Evolutionary conservation across 2,113 vertebrate genomes (phyloP), one percentile per base, ranked within the genome.

Genomic region (Corythoichthys intestinalis): DNA sequence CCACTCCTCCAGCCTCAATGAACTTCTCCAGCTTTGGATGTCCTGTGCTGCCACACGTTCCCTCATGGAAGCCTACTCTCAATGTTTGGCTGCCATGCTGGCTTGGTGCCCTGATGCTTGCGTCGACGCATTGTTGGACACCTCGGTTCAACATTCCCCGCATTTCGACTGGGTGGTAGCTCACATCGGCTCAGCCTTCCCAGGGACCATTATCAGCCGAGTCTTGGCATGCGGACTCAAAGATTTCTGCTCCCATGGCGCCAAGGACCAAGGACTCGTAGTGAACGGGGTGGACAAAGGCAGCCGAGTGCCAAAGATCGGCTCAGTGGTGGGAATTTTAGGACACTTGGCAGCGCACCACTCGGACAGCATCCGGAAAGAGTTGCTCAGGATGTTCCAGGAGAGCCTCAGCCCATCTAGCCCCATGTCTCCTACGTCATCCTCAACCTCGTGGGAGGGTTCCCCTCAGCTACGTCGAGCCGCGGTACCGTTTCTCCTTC

Each of bases 121-220:
- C 13, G 96, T 98, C 41, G 96, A 97, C 11, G 95, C 95, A 0
- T 62, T 98, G 60, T 58, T 98, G 66, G 95, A 98, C 75, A 98
- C 96, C 0, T 98, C 96, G 0, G 94, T 97, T 13, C 95, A 95
- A 63, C 96, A 98, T 70, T 98, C 96, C 0, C 96, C 96, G 0
- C 96, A 98, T 62, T 98, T 98, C 14, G 96, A 98, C 80, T 98
- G 96, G 96, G 96, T 98, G 11, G 96, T 98, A 14, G 96, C 96
- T 1, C 96, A 98, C 78, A 97, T 98, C 0, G 96, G 96, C 9
- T 96, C 95, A 0, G 95, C 96, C 11, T 98, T 98, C 81, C 96
- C 96, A 0, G 92, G 90, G 67, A 98, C 96, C 62, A 98, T 98
- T 83, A 98, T 98, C 81, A 96, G 92, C 79, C 81, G 96, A 0